Percentiles rank a stretch among this genome's conserved stretches.
Conservation (phyloP, 2,888 invertebrate genomes). For the Xanthia togata region DNA sequence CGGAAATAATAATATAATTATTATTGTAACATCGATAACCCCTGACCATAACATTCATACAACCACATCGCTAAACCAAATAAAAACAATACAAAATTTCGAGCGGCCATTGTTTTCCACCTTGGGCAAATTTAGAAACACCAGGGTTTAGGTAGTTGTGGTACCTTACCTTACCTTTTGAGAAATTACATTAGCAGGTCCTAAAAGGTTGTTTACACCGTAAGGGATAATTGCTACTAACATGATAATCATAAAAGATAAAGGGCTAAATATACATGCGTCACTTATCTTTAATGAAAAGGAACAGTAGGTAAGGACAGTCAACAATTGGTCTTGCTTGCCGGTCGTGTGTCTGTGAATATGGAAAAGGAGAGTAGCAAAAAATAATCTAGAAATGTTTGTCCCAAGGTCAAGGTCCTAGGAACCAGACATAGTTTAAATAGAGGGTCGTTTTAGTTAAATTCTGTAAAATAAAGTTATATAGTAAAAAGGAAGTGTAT, state of each 20-base stretch:
- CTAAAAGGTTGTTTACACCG: conserved; percentile 42
- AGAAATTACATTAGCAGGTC: conserved; percentile 40
- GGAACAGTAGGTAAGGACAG: conserved; percentile 17
- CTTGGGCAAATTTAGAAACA: not conserved
- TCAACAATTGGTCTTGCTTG: conserved; percentile 50
- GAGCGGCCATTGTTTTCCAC: not conserved
- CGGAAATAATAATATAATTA: too few species aligned
- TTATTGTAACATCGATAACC: too few species aligned
- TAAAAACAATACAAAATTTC: not conserved
- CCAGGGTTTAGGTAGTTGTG: not conserved
- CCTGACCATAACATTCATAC: too few species aligned
- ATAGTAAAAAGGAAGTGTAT: too few species aligned
- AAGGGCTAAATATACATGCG: conserved; percentile 54
- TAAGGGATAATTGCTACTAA: conserved; percentile 51
- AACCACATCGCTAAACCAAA: not conserved
- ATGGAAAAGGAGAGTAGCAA: not conserved
- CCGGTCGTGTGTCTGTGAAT: conserved; percentile 20
- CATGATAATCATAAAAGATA: conserved; percentile 64
- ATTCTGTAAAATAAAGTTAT: not conserved
- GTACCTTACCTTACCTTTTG: conserved; percentile 11
- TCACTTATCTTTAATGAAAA: conserved; percentile 57
- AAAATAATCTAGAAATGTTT: not conserved
- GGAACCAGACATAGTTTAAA: not conserved
- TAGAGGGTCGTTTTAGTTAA: not conserved
- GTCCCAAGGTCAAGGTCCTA: not conserved